phyloP scores from a whole-genome alignment of 2,113 vertebrate species.

The Gila orcuttii region DNA sequence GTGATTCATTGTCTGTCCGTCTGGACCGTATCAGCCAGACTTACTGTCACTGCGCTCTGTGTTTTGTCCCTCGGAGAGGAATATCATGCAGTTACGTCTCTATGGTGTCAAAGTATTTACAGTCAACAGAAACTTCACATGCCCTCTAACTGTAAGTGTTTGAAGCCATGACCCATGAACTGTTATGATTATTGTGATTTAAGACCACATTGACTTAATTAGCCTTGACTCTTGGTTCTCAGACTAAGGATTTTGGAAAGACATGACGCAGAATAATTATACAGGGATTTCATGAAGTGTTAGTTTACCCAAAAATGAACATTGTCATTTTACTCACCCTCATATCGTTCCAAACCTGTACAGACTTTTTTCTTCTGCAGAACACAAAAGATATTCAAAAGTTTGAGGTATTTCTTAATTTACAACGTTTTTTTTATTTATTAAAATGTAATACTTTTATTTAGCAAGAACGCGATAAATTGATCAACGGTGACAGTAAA shows the following conservation, averaged over 20 bases:
- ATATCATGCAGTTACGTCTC: slow-evolving; percentile 29
- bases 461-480: neutral
- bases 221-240: neutral
- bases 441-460: neutral
- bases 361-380: neutral
- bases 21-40: slow-evolving; percentile 42
- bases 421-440: neutral
- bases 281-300: neutral
- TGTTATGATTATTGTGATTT: slow-evolving; percentile 38
- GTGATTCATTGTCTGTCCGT: slow-evolving; percentile 50
- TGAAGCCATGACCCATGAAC: slow-evolving; percentile 1
- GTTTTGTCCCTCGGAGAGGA: neutral
- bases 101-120: slow-evolving; percentile 45
- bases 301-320: neutral
- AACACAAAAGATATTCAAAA: neutral
- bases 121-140: slow-evolving; percentile 40
- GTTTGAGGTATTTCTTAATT: neutral
- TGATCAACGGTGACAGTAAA: neutral
- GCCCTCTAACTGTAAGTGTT: slow-evolving; percentile 18
- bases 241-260: slow-evolving; percentile 2
- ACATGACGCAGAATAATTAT: slow-evolving; percentile 25
- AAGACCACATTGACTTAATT: neutral
- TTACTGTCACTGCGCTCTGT: slow-evolving; percentile 11
- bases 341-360: neutral
- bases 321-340: neutral